phyloP scores from a whole-genome alignment of 2,888 invertebrate genomes.

The Caenorhabditis angaria region DNA sequence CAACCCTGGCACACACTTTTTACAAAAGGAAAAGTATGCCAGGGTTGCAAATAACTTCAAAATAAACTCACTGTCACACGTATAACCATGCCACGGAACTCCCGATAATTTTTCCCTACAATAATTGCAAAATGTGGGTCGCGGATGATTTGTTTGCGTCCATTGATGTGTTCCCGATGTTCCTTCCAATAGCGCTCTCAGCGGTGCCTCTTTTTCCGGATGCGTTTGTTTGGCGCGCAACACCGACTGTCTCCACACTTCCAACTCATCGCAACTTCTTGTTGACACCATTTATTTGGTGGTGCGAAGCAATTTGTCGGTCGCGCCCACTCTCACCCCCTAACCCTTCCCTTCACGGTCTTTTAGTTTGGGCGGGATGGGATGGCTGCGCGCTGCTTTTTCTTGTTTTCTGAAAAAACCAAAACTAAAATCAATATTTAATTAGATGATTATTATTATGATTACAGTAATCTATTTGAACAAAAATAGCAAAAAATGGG shows the following conservation, averaged over 20 bases:
- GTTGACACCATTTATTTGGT: constrained; percentile 28
- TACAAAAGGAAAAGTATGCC: background rate
- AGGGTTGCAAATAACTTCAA: background rate
- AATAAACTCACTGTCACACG: constrained; percentile 81
- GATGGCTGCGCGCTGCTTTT: background rate
- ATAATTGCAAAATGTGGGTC: constrained; percentile 82
- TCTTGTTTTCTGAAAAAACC: no score
- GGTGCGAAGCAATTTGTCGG: background rate
- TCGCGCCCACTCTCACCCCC: background rate
- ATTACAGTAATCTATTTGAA: no score
- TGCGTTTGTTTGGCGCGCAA: constrained; percentile 19
- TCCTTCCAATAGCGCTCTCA: constrained; percentile 36
- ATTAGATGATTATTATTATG: no score
- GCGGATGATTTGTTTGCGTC: constrained; percentile 47
- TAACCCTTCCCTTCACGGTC: background rate
- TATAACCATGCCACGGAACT: constrained; percentile 92
- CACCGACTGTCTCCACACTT: constrained; percentile 34
- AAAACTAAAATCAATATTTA: no score
- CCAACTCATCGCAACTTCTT: constrained; percentile 18
- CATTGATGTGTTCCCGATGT: constrained; percentile 44
- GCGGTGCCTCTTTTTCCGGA: constrained; percentile 28
- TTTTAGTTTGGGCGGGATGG: background rate
- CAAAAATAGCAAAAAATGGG: no score
- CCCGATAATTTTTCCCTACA: constrained; percentile 90
- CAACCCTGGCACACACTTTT: no score